Conservation (phyloP, 2,113 vertebrate species). For the Colaptes auratus region DNA sequence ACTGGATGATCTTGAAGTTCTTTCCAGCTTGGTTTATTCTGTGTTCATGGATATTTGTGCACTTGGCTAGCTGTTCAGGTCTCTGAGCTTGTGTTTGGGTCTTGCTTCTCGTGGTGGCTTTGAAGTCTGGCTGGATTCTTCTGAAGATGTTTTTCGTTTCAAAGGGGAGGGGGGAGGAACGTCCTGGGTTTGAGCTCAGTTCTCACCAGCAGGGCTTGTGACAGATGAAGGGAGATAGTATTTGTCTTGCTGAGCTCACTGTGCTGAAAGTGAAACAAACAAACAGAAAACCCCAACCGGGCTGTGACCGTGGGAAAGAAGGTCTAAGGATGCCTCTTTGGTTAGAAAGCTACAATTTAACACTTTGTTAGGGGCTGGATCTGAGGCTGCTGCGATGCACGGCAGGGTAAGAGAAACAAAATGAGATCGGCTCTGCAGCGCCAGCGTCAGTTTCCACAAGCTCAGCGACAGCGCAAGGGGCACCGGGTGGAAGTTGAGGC, state of each 20-base stretch:
- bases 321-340: background rate
- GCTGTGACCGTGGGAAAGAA: conserved; percentile 42
- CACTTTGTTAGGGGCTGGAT: background rate
- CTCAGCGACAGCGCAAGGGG: background rate
- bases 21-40: too few species aligned
- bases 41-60: background rate
- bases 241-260: conserved; percentile 32
- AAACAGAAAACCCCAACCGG: background rate
- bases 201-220: background rate
- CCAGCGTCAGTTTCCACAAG: background rate
- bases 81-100: background rate
- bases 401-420: background rate
- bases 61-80: background rate
- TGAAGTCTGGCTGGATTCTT: conserved; percentile 1
- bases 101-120: background rate
- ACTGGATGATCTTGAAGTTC: too few species aligned
- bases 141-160: background rate
- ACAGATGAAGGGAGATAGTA: background rate
- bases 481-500: too few species aligned
- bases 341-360: background rate
- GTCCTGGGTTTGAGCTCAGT: background rate
- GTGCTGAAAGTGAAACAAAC: conserved; percentile 20
- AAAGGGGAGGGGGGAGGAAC: background rate
- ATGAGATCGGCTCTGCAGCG: background rate
- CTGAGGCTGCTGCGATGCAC: background rate